Conservation (phyloP, 2,797 vertebrate species). For the Danio kyathit region DNA sequence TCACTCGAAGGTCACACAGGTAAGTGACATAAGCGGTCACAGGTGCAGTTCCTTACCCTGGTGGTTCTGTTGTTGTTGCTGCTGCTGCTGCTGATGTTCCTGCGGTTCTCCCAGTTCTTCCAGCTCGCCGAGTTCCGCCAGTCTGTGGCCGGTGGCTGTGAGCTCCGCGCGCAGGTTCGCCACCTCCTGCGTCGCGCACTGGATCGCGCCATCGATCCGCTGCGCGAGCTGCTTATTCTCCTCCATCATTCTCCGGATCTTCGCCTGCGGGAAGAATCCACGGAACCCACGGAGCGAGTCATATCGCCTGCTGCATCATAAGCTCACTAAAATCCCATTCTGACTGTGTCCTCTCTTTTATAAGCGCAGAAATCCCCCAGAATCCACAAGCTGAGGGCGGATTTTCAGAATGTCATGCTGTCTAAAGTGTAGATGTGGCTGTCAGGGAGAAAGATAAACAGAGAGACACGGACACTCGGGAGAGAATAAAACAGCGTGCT, state of each 20-base stretch:
- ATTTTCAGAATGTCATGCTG: constrained; percentile 33
- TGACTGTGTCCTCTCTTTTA: constrained; percentile 34
- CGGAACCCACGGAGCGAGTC: constrained; percentile 85
- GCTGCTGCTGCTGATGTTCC: constrained; percentile 31
- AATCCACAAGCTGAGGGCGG: not conserved
- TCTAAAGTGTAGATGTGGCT: not conserved
- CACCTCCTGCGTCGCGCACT: constrained; percentile 92
- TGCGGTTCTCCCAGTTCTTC: constrained; percentile 47
- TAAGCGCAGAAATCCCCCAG: constrained; percentile 46
- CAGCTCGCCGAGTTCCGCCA: constrained; percentile 84
- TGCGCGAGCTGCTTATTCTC: constrained; percentile 94
- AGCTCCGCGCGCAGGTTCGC: constrained; percentile 91
- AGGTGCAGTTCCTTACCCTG: constrained; percentile 59
- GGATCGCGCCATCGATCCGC: constrained; percentile 92
- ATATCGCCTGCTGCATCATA: constrained; percentile 82
- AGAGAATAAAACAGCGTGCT: constrained; percentile 13
- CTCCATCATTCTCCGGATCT: constrained; percentile 94
- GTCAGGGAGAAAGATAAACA: constrained; percentile 19
- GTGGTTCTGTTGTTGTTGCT: constrained; percentile 47
- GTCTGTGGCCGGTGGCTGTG: constrained; percentile 88
- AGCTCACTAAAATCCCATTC: constrained; percentile 62
- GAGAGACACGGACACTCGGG: constrained; percentile 10
- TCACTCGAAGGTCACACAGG: constrained; percentile 19
- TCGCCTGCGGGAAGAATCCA: constrained; percentile 88
- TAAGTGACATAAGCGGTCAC: constrained; percentile 1